Evolutionary conservation across 2,113 vertebrate species (phyloP).

Genomic region (Sebastes fasciatus): DNA sequence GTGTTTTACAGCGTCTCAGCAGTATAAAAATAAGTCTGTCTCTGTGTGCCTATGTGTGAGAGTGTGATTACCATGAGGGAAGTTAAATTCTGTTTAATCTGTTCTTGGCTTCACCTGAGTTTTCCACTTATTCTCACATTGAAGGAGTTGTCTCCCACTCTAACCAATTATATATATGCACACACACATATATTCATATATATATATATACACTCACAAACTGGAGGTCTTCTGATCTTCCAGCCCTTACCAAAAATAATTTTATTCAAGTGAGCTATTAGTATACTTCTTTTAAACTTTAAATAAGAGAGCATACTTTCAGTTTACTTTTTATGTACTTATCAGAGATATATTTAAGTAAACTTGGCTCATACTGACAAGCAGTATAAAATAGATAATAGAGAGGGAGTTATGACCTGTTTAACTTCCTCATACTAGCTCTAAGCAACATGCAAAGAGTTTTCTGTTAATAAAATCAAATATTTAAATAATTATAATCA

Average conservation of each 20-base stretch:
- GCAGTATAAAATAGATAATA: too few relatives aligned
- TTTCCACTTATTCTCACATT: constrained; percentile 46
- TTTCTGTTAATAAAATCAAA: too few relatives aligned
- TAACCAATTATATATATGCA: neutral
- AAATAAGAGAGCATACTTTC: too few relatives aligned
- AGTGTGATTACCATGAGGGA: constrained; percentile 19
- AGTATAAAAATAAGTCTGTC: constrained; percentile 45
- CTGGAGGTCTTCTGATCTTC: neutral
- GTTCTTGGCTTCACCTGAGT: constrained; percentile 46
- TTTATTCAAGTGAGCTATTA: too few relatives aligned
- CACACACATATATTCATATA: neutral
- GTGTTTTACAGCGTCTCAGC: constrained; percentile 57
- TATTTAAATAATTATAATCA: too few relatives aligned
- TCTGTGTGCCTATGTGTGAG: constrained; percentile 17
- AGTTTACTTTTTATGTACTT: too few relatives aligned
- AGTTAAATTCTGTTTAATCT: constrained; percentile 36
- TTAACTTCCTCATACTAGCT: too few relatives aligned
- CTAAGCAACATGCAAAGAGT: too few relatives aligned
- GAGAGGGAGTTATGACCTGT: too few relatives aligned
- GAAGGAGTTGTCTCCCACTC: constrained; percentile 16
- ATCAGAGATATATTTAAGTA: too few relatives aligned
- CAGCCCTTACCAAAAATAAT: neutral
- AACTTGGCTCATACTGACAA: too few relatives aligned
- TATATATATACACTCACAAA: neutral
- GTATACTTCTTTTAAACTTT: too few relatives aligned